Base-by-base conservation (phyloP, 2,888 invertebrate genomes). In the Tenthredo distinguenda region DNA sequence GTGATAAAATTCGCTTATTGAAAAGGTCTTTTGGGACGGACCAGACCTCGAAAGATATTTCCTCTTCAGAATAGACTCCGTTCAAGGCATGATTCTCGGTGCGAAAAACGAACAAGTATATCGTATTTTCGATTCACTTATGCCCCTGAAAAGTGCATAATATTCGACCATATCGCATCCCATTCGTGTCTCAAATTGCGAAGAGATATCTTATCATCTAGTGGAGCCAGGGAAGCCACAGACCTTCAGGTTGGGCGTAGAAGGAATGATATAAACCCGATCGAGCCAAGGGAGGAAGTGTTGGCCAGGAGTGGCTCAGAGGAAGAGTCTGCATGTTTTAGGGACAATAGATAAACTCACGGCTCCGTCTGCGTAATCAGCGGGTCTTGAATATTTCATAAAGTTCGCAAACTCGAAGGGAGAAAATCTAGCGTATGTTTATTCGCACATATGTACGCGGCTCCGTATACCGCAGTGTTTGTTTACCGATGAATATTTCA, bases 381-480 rank as follows among this genome's bases (percentile, higher is more conserved):
- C 26, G 79, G 62, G 40, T 58, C 21, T 62, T 58, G 81, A 81
- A 62, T 81, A 81, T 81, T 81, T 81, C 62, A 62, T 77, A 50
- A 50, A 74, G 37, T 37, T 55, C 7, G 55, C 34, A 55, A 77
- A 55, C 50, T 74, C 26, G 74, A 74, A 12, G 26, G 55, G 18
- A 55, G 77, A 34, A 77, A 77, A 77, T 55, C 50, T 55, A 9
- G 55, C 31, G 50, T 74, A 43, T 40, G 72, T 40, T 72, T 21
- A 40, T 72, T 72, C 72, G 72, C 1, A 40, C 21, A n/a, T 72
- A 12, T 71, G n/a, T 40, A 7, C 6, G 18, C 7, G 34, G 21
- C 2, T 12, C 12, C 43, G 43, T 43, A 43, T 43, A 31, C 37
- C 34, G 34, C n/a, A 6, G 2, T n/a, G 9, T n/a, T 2, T 71